These are phyloP conservation scores for Onychomys torridus DNA, from an alignment of 2,797 vertebrate genomes.

Conservation along the genomic window DNA sequence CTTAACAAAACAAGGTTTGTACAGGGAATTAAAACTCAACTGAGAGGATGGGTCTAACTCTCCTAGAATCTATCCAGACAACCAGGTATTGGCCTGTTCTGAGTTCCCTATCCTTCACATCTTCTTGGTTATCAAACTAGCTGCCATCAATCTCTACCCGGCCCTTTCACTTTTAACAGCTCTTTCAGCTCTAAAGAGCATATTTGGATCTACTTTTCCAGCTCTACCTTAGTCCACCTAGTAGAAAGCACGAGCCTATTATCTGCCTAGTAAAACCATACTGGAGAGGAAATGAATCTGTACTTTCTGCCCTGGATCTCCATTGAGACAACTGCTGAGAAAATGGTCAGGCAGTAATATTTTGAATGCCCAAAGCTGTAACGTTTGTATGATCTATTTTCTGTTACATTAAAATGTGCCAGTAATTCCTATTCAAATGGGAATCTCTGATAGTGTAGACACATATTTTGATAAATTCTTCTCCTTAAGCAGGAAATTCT, in stretches of 20 bases:
- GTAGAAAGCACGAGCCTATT: background rate
- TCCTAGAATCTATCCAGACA: background rate
- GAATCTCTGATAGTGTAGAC: background rate
- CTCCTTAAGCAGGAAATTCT: background rate
- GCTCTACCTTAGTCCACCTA: background rate
- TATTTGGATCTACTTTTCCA: background rate
- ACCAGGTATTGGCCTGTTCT: background rate
- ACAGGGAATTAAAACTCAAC: background rate
- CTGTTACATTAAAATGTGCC: background rate
- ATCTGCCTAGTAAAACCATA: background rate
- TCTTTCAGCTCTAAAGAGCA: background rate
- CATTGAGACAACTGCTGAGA: slow-evolving; percentile 13
- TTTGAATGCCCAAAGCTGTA: background rate
- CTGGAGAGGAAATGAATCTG: background rate
- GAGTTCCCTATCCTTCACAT: background rate
- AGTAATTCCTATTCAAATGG: background rate
- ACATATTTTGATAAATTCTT: slow-evolving; percentile 15
- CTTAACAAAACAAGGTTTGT: slow-evolving; percentile 26
- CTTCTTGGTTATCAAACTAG: background rate
- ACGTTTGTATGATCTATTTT: background rate
- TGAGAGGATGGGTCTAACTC: background rate
- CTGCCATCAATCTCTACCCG: background rate
- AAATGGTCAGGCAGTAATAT: slow-evolving; percentile 1
- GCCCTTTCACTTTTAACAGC: background rate
- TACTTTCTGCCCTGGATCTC: background rate